Base-by-base conservation (phyloP, 2,888 invertebrate species). In the Agrochola circellaris region DNA sequence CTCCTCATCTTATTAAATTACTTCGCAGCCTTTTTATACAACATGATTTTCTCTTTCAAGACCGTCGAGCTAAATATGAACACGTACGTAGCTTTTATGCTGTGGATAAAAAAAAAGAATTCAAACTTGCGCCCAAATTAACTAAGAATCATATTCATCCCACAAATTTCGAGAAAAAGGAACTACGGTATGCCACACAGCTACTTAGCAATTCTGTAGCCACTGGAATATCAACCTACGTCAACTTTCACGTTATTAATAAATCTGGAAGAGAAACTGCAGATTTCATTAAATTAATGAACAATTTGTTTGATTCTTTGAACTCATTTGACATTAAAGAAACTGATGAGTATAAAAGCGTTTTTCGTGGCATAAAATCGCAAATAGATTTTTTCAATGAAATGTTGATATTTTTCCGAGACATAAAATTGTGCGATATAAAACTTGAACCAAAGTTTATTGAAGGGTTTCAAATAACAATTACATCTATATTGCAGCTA, bases 131-230 rank as follows among this genome's bases (percentile, higher is more conserved):
- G 11, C 86, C 73, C 30, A 90, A 92, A 85, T 73, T 92, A 20
- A 91, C 88, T 0, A 77, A 85, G 38, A 87, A 73, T 34, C 91
- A 92, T 71, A 84, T 90, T 11, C 64, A 86, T 26, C 90, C 90
- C 0, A 89, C 73, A 26, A 86, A 86, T 58, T 86, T 85, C 48
- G 89, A 91, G 75, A 90, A 85, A 73, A 89, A 69, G 62, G 84
- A 89, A 60, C 84, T 90, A 42, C 54, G 70, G 11, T 90, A 83
- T 69, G 92, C 90, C 3, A 79, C 85, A 20, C 89, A 91, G 83
- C 64, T 91, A 42, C 75, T 91, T 9, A 91, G 92, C 54, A 82
- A 68, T n/a, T 77, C 90, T 56, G 92, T 91, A 42, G 89, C 91
- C 26, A 66, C 80, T 23, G 89, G 87, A 42, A 77, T 92, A 56